phyloP scores from a whole-genome alignment of 2,888 invertebrate species.

The Camponotus fellah region DNA sequence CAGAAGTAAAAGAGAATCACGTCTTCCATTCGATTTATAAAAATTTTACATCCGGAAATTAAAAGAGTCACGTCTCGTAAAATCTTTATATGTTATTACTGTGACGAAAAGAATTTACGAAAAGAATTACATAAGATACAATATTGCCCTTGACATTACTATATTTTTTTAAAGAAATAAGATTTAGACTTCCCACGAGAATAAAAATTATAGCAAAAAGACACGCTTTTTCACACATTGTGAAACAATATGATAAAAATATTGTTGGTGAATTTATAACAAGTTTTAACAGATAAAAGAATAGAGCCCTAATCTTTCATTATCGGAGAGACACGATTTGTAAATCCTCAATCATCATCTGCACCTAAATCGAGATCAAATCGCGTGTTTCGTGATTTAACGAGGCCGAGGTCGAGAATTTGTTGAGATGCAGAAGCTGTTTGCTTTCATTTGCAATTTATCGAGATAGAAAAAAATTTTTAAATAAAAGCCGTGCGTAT shows the following conservation, averaged over 20 bases:
- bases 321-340: slow-evolving; percentile 4
- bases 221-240: not conserved
- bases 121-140: not conserved
- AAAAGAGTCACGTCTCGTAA: slow-evolving; percentile 4
- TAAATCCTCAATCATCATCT: slow-evolving; percentile 26
- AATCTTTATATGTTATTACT: not conserved
- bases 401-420: not conserved
- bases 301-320: slow-evolving; percentile 41
- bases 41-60: not conserved
- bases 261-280: not conserved
- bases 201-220: not conserved
- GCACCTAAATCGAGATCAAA: slow-evolving; percentile 3
- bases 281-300: slow-evolving; percentile 57
- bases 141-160: not conserved
- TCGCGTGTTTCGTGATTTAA: not conserved
- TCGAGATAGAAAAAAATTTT: not conserved
- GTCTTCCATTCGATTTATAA: not conserved
- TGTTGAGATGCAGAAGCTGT: not conserved
- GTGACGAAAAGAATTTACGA: not conserved
- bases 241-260: not conserved
- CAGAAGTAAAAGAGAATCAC: not conserved
- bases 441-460: not conserved
- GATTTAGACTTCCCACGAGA: not conserved
- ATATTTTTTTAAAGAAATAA: slow-evolving; percentile 16
- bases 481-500: not conserved